Evolutionary conservation across 2,888 invertebrate genomes (phyloP), one percentile per base, ranked within the genome.

Genomic region (Leptopilina syphax): DNA sequence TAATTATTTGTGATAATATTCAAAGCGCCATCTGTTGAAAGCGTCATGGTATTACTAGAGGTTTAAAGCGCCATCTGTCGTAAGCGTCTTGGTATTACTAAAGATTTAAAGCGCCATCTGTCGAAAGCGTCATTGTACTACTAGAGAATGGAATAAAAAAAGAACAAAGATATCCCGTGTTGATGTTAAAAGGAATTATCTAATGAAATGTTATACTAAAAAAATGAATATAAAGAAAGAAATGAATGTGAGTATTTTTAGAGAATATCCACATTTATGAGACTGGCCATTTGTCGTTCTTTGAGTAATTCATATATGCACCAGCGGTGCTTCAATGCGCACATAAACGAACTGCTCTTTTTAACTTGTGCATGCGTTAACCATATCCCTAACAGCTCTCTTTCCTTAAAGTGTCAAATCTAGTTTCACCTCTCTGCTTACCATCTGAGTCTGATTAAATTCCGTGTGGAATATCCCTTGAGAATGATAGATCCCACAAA

Each of bases 251-350:
- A 12, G 27, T 54, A 50, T 12, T 18, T 54, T 7, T 12, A 50
- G 50, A 50, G 57, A 41, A 76, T 76, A 76, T 54, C 65, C 65
- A 76, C 66, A 50, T 78, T 77, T 78, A 65, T 34, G 66, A 78
- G 65, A 47, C 79, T 70, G 76, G 70, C 78, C 73, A 84, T 81
- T 83, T 84, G 84, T 84, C 81, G 83, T 80, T 78, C 65, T 76
- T 68, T 77, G 77, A 79, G 81, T 84, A 84, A 84, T 84, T 82
- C 81, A 77, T 82, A 34, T 34, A 12, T 7, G 50, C 68, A 68
- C 66, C 44, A 67, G 44, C 18, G n/a, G 44, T 67, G 67, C 47
- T 18, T 41, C 44, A 67, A 47, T 67, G 67, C 67, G n/a, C 13
- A 54, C 24, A 70, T 70, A 27, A 50, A 54, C 50, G 27, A 70